Evolutionary conservation across 2,113 vertebrate species (phyloP).

Genomic region (Barbus barbus): DNA sequence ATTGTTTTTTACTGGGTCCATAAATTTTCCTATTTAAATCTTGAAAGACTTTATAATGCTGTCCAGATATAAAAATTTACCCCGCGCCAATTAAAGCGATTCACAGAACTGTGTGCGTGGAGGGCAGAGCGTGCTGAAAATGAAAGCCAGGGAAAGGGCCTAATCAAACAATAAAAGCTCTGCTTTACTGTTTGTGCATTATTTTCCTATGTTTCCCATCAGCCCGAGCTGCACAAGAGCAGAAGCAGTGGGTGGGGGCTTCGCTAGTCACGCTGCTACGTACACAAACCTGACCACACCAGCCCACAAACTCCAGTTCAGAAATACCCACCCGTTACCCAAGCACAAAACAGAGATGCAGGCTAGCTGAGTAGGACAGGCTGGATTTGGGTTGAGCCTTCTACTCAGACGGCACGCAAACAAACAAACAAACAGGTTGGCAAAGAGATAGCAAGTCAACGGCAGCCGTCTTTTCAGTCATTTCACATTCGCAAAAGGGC

Average conservation of each 20-base stretch:
- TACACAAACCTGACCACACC: conserved; percentile 26
- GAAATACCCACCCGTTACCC: not conserved
- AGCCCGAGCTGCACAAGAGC: conserved; percentile 19
- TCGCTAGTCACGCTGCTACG: not conserved
- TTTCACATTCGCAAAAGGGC: conserved; percentile 10
- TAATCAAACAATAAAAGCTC: conserved; percentile 52
- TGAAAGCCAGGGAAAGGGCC: conserved; percentile 45
- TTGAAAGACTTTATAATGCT: conserved; percentile 57
- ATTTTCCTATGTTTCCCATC: conserved; percentile 42
- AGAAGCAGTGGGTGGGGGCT: conserved; percentile 12
- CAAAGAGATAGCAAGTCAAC: conserved; percentile 7
- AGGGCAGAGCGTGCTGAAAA: conserved; percentile 47
- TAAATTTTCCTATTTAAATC: conserved; percentile 57
- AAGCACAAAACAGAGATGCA: conserved; percentile 23
- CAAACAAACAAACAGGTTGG: conserved; percentile 22
- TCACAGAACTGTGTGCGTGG: conserved; percentile 40
- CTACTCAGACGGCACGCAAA: not conserved
- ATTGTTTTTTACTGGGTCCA: conserved; percentile 49
- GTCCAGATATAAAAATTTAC: conserved; percentile 50
- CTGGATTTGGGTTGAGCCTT: conserved; percentile 13
- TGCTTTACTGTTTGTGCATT: conserved; percentile 49
- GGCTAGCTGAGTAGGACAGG: conserved; percentile 15
- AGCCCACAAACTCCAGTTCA: conserved; percentile 14
- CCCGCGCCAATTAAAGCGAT: conserved; percentile 54
- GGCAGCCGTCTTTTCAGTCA: not conserved